Evolutionary conservation across 2,797 vertebrate species (phyloP), one percentile per base, ranked within the genome.

Genomic region (Sebastes steindachneri): DNA sequence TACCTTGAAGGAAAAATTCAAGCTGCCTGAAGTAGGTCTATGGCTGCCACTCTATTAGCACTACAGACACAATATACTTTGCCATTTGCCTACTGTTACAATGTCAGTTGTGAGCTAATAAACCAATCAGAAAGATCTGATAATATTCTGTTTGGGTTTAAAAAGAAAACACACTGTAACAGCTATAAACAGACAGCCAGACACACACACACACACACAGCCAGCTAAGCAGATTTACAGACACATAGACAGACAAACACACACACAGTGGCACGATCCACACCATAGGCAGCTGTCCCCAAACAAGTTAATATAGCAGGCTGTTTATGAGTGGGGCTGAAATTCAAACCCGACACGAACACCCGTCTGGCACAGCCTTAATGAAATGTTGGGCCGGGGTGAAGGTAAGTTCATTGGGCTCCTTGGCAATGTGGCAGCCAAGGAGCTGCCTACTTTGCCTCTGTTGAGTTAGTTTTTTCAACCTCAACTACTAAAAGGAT

Each of bases 261-360:
- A 75, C 75, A 88, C 79, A 82, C 74, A 79, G 80, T 90, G 83
- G 88, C 83, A 83, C 4, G 7, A 35, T 93, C 90, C 92, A 64
- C 73, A 88, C 90, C 88, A 86, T 84, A 84, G 45, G 80, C 95
- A 97, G 97, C 97, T 97, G 96, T 96, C 95, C 88, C 87, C 93
- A 95, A 96, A 95, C 95, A 93, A 96, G 96, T 95, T 96, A 96
- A 96, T 96, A 96, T 96, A 97, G 96, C 95, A 92, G 87, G 93
- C 94, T 95, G 96, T 96, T 96, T 97, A 96, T 95, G 94, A 95
- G 93, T 88, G 93, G 86, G 90, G 84, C 85, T 94, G 96, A 96
- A 97, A 96, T 90, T 88, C 84, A 95, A 96, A 87, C 95, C 92
- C 68, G 89, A 95, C 94, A 94, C 92, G 75, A 92, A 96, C 93